phyloP scores from a whole-genome alignment of 2,797 vertebrate species.

The Rhyacichthys aspro region DNA sequence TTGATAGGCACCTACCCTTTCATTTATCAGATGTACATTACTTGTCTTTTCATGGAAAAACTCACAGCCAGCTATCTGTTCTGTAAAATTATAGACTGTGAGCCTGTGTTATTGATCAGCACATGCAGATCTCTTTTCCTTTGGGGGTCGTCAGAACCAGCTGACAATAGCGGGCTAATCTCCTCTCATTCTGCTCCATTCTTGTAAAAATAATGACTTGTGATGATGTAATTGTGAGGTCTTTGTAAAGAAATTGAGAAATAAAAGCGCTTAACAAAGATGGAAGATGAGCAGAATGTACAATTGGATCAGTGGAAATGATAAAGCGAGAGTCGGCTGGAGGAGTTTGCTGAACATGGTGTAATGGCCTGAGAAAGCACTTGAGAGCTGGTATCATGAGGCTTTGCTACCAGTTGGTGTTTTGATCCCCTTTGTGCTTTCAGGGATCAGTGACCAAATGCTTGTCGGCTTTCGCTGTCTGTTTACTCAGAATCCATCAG shows the following conservation, averaged over 20 bases:
- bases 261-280: constrained; percentile 29
- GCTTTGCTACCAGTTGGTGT: constrained; percentile 67
- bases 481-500: constrained; percentile 30
- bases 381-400: constrained; percentile 57
- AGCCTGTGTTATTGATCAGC: constrained; percentile 50
- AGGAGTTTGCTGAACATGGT: constrained; percentile 34
- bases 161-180: constrained; percentile 57
- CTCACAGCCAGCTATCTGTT: constrained; percentile 39
- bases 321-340: constrained; percentile 30
- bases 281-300: constrained; percentile 7
- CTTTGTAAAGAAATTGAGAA: constrained; percentile 9
- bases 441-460: constrained; percentile 73
- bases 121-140: constrained; percentile 51
- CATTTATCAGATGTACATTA: constrained; percentile 51
- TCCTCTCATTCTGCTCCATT: constrained; percentile 37
- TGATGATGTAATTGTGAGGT: constrained; percentile 20
- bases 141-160: constrained; percentile 45
- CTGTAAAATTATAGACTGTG: constrained; percentile 44
- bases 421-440: constrained; percentile 62
- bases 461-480: constrained; percentile 34
- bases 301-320: constrained; percentile 24
- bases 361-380: constrained; percentile 41
- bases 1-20: constrained; percentile 50
- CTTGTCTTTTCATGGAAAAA: constrained; percentile 45
- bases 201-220: constrained; percentile 24